Conservation (phyloP, 1,140 invertebrate species). For the Caerostris extrusa region DNA sequence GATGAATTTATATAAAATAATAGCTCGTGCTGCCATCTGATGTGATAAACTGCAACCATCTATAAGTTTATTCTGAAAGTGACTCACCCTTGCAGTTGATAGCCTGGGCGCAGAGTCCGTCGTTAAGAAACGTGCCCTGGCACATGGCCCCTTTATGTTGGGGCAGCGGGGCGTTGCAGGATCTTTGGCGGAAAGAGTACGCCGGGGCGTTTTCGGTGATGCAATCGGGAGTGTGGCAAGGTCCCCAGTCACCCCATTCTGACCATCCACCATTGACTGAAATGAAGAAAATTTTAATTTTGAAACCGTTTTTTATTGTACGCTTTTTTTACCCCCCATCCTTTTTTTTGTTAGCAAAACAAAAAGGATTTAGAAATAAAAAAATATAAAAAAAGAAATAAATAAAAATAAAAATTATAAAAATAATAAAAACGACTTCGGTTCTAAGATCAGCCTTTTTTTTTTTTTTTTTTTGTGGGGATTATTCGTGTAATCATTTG, state of each 20-base stretch:
- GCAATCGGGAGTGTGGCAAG: conserved; percentile 36
- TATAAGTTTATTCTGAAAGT: not conserved
- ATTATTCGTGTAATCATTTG: too few species aligned
- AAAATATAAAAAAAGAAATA: too few species aligned
- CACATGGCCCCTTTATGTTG: conserved; percentile 33
- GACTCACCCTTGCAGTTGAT: conserved; percentile 30
- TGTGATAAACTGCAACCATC: too few species aligned
- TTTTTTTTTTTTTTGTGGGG: too few species aligned
- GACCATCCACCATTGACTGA: conserved; percentile 58
- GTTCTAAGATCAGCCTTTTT: too few species aligned
- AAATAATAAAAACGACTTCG: too few species aligned
- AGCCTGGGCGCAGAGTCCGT: conserved; percentile 5
- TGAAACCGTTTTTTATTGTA: not conserved
- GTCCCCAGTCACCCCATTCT: conserved; percentile 28
- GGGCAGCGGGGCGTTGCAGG: not conserved
- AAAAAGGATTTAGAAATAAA: too few species aligned
- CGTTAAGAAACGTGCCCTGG: conserved; percentile 17
- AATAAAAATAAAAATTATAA: too few species aligned
- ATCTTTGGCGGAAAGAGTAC: not conserved
- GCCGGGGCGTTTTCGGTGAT: not conserved
- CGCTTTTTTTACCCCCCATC: too few species aligned
- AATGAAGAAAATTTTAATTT: not conserved
- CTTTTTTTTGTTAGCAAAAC: too few species aligned
- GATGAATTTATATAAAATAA: too few species aligned
- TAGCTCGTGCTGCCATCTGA: too few species aligned